These are phyloP conservation scores for Drosophila obscura DNA, from an alignment of 1,140 invertebrate genomes.

Conservation along the genomic window DNA sequence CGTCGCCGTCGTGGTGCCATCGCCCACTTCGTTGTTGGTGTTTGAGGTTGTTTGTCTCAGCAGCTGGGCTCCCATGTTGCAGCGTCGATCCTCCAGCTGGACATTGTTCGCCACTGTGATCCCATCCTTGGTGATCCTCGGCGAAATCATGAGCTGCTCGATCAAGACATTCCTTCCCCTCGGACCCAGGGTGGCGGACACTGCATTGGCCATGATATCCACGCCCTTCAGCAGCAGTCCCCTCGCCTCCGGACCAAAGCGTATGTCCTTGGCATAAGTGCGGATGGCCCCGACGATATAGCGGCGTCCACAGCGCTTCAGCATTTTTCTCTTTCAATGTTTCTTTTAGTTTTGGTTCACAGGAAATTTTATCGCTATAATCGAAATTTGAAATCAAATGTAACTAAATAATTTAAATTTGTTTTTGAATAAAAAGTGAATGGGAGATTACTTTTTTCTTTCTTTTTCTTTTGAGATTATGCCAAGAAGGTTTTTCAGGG, in stretches of 20 bases:
- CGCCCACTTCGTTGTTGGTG: slow-evolving; percentile 97
- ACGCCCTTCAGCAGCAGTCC: slow-evolving; percentile 96
- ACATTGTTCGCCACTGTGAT: slow-evolving; percentile 97
- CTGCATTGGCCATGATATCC: slow-evolving; percentile 96
- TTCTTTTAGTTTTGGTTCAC: background rate
- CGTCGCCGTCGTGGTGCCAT: slow-evolving; percentile 97
- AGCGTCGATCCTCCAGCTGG: slow-evolving; percentile 95
- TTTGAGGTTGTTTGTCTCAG: slow-evolving; percentile 98
- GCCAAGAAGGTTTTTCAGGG: too few species aligned
- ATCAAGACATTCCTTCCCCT: slow-evolving; percentile 98
- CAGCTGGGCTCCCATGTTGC: slow-evolving; percentile 97
- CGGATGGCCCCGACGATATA: background rate
- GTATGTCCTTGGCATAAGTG: slow-evolving; percentile 92
- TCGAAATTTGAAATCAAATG: too few species aligned
- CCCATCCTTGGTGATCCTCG: slow-evolving; percentile 99
- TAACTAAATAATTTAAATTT: too few species aligned
- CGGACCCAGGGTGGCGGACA: slow-evolving; percentile 98
- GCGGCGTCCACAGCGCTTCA: background rate
- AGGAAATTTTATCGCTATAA: too few species aligned
- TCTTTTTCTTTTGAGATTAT: too few species aligned
- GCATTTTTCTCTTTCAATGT: background rate
- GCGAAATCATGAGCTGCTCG: slow-evolving; percentile 96
- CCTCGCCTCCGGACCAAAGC: slow-evolving; percentile 96
- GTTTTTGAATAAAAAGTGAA: too few species aligned
- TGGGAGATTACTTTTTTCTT: too few species aligned